These are phyloP conservation scores for Hymenopus coronatus DNA, from an alignment of 2,888 invertebrate genomes.

Conservation along the genomic window DNA sequence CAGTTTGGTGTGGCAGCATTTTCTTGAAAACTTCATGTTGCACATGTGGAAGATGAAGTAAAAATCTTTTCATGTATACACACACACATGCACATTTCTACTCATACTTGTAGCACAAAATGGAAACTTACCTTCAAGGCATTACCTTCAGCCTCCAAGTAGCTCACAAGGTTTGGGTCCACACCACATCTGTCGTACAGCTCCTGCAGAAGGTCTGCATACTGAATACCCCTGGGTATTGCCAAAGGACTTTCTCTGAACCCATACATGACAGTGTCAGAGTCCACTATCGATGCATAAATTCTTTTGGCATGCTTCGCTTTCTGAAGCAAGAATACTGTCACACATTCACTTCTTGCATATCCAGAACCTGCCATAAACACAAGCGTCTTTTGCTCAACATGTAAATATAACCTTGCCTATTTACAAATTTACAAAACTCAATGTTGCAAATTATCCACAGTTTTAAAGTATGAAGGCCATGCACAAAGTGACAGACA, in stretches of 20 bases:
- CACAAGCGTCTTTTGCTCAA: neutral
- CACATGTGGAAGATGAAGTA: too few relatives aligned
- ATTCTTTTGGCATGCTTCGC: constrained; percentile 59
- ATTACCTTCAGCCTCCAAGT: constrained; percentile 80
- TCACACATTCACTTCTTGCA: constrained; percentile 49
- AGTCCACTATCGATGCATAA: constrained; percentile 70
- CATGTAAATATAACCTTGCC: too few relatives aligned
- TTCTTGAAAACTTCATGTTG: too few relatives aligned
- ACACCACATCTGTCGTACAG: constrained; percentile 62
- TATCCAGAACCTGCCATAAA: constrained; percentile 46
- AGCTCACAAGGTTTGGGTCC: constrained; percentile 67
- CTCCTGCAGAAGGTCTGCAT: constrained; percentile 45
- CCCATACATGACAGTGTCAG: constrained; percentile 50
- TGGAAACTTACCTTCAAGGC: constrained; percentile 51
- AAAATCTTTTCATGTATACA: too few relatives aligned
- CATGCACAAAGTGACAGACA: too few relatives aligned
- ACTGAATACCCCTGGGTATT: constrained; percentile 28
- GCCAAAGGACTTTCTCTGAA: constrained; percentile 31
- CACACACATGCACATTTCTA: too few relatives aligned
- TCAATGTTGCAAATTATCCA: too few relatives aligned
- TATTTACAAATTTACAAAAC: too few relatives aligned
- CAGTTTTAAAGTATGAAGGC: too few relatives aligned
- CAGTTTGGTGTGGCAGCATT: too few relatives aligned
- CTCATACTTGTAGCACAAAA: too few relatives aligned
- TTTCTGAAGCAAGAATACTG: constrained; percentile 47